A percentile compares a stretch with the other conserved stretches of the same genome.
Evolutionary conservation across 2,113 vertebrate genomes (phyloP).

Genomic region (Amblyopsis rosae): DNA sequence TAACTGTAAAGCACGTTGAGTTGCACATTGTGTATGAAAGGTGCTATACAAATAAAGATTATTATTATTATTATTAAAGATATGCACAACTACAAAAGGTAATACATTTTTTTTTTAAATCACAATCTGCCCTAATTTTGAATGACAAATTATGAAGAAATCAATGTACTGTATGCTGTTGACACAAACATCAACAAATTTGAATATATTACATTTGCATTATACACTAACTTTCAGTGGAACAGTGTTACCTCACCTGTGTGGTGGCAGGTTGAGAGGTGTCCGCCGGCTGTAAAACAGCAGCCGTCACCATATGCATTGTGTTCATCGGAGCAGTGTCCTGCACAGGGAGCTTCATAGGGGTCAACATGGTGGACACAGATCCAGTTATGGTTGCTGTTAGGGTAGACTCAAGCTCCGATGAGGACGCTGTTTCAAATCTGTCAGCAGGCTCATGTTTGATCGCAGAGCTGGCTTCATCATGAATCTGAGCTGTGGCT

Average conservation of each 20-base stretch:
- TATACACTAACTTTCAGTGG: neutral
- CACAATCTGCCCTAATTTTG: no score
- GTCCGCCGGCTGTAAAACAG: constrained; percentile 34
- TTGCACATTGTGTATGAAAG: no score
- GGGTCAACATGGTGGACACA: constrained; percentile 14
- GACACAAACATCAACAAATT: no score
- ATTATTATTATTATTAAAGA: no score
- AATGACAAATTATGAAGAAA: no score
- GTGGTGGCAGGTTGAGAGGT: constrained; percentile 12
- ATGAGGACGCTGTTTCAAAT: neutral
- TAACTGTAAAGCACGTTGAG: no score
- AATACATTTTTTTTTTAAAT: no score
- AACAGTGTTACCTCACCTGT: constrained; percentile 62
- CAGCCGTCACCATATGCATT: neutral
- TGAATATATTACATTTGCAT: no score
- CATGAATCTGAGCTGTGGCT: neutral
- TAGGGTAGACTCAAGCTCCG: neutral
- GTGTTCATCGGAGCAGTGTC: constrained; percentile 46
- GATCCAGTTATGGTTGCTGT: constrained; percentile 10
- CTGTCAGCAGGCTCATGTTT: neutral
- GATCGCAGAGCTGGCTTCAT: neutral
- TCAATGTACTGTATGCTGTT: no score
- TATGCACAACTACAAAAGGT: no score
- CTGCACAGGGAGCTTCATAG: constrained; percentile 66
- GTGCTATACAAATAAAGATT: no score